Conservation (phyloP, 2,888 invertebrate species). For the Ryuthela nishihirai region DNA sequence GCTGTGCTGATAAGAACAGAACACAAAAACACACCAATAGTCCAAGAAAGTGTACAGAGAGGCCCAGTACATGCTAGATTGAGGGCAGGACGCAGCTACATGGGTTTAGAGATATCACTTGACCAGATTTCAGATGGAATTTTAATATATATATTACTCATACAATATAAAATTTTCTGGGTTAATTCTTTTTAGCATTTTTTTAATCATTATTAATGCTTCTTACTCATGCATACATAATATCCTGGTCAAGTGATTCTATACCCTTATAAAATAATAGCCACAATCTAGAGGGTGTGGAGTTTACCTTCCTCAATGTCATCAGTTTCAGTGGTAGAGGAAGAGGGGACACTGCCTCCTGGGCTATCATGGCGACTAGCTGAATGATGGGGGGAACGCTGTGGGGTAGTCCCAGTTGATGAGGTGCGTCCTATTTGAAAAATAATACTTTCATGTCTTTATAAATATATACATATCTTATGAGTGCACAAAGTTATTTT, state of each 20-base stretch:
- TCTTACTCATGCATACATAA: no score
- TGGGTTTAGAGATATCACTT: constrained; percentile 24
- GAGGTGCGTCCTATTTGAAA: constrained; percentile 18
- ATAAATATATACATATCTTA: no score
- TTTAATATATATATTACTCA: neutral
- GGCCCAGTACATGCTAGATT: constrained; percentile 34
- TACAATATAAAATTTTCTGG: neutral
- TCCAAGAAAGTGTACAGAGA: no score
- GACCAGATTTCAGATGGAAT: constrained; percentile 3
- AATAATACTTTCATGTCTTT: no score
- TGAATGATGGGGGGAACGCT: constrained; percentile 35
- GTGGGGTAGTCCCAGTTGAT: constrained; percentile 30
- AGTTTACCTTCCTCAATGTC: constrained; percentile 35
- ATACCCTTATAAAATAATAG: constrained; percentile 19
- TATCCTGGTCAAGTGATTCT: constrained; percentile 14
- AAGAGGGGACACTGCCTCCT: constrained; percentile 9
- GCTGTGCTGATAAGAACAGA: no score
- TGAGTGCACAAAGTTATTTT: no score
- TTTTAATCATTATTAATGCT: neutral
- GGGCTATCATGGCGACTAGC: constrained; percentile 25
- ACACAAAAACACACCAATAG: no score
- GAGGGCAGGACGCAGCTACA: constrained; percentile 37
- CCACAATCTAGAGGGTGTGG: constrained; percentile 29
- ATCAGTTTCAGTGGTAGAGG: constrained; percentile 26
- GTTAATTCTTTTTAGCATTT: neutral